phyloP scores from a whole-genome alignment of 2,888 invertebrate genomes.

The Hermaeophaga mercurialis region DNA sequence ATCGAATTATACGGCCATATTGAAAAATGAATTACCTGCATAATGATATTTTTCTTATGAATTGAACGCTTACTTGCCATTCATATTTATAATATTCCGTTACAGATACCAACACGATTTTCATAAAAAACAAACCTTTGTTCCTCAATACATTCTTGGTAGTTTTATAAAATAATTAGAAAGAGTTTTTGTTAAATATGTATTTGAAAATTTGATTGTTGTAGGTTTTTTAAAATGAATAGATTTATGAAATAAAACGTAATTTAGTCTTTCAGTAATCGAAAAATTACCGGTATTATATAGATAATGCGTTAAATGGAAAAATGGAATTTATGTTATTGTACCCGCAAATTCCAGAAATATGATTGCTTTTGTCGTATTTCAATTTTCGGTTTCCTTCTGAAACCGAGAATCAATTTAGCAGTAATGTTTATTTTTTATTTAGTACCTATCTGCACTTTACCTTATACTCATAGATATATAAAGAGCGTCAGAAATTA shows the following conservation, averaged over 20 bases:
- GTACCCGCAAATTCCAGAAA: neutral
- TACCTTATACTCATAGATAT: no score
- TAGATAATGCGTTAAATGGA: slow-evolving; percentile 6
- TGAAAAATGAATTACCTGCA: slow-evolving; percentile 23
- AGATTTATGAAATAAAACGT: neutral
- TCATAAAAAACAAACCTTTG: slow-evolving; percentile 24
- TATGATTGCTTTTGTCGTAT: slow-evolving; percentile 2
- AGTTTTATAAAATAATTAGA: slow-evolving; percentile 27
- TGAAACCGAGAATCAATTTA: no score
- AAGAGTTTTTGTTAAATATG: slow-evolving; percentile 14
- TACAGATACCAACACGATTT: slow-evolving; percentile 28
- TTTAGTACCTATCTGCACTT: no score
- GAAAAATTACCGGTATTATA: slow-evolving; percentile 3
- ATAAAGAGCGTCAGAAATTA: no score
- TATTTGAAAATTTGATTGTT: slow-evolving; percentile 9
- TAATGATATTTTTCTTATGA: slow-evolving; percentile 27
- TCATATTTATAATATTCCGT: slow-evolving; percentile 26
- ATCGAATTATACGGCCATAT: slow-evolving; percentile 28
- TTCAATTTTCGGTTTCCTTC: no score
- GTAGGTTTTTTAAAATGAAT: neutral
- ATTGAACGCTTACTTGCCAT: slow-evolving; percentile 25
- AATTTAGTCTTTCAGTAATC: neutral
- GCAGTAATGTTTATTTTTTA: no score
- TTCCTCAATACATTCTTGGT: slow-evolving; percentile 20
- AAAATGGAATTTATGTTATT: slow-evolving; percentile 1